Percentiles rank a stretch among this genome's conserved stretches.
Evolutionary conservation across 1,140 invertebrate species (phyloP).

Genomic region (Diorhabda sublineata): DNA sequence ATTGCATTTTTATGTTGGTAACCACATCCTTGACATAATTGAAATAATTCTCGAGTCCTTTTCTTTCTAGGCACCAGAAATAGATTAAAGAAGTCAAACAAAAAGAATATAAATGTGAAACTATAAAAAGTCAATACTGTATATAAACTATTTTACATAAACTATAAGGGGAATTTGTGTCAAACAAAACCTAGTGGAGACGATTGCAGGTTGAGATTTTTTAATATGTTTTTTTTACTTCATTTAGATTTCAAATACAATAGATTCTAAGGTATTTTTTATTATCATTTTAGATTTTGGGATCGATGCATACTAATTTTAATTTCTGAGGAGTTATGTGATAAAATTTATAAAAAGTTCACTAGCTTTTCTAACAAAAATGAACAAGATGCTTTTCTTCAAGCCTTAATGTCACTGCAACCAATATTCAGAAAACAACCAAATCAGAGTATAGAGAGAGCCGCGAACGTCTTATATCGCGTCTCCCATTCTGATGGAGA

Average conservation of each 20-base stretch:
- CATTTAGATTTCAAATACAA: not conserved
- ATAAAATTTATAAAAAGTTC: not conserved
- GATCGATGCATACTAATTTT: constrained; percentile 1
- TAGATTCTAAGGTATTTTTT: not conserved
- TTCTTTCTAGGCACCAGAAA: no score
- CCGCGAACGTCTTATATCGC: no score
- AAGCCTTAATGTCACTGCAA: no score
- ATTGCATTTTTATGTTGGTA: no score
- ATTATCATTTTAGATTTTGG: not conserved
- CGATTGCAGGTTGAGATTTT: constrained; percentile 1
- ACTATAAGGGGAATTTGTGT: not conserved
- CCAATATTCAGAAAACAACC: no score
- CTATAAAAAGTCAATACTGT: not conserved
- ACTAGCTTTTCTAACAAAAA: no score
- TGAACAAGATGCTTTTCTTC: no score
- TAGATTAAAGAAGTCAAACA: no score
- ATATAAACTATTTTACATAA: not conserved
- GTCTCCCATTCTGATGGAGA: no score
- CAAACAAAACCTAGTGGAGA: not conserved
- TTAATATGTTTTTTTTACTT: not conserved
- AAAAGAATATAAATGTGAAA: not conserved
- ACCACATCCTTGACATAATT: no score
- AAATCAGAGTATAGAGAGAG: no score
- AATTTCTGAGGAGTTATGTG: constrained; percentile 5
- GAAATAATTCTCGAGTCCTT: no score